A percentile compares a stretch with the other conserved stretches of the same genome.
Evolutionary conservation across 2,888 invertebrate genomes (phyloP).

Genomic region (Brachyptera putata): DNA sequence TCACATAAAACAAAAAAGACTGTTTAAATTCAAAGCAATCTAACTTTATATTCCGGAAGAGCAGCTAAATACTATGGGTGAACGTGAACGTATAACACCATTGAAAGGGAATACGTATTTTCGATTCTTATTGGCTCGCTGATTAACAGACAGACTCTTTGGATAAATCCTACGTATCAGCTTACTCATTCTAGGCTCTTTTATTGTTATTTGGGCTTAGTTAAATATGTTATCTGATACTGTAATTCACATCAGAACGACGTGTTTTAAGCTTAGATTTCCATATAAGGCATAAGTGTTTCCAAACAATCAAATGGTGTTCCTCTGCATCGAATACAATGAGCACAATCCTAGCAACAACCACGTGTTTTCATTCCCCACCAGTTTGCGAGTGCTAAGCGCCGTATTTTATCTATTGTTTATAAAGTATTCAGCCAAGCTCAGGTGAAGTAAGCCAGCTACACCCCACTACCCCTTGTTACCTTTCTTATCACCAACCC

Average conservation of each 20-base stretch:
- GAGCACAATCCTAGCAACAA: background rate
- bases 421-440: conserved; percentile 15
- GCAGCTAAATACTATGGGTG: background rate
- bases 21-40: conserved; percentile 16
- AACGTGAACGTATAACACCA: too few relatives aligned
- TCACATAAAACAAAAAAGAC: conserved; percentile 12
- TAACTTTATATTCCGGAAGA: conserved; percentile 15
- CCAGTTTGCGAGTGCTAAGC: background rate
- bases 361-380: conserved; percentile 4
- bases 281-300: too few relatives aligned
- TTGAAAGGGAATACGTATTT: too few relatives aligned
- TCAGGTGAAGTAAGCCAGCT: conserved; percentile 12
- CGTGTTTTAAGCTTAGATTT: too few relatives aligned
- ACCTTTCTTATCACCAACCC: too few relatives aligned
- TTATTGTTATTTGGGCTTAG: too few relatives aligned
- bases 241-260: too few relatives aligned
- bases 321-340: conserved; percentile 9
- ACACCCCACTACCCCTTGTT: background rate
- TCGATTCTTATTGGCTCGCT: too few relatives aligned
- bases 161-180: too few relatives aligned
- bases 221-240: too few relatives aligned
- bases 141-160: too few relatives aligned
- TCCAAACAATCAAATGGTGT: background rate
- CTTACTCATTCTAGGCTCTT: too few relatives aligned
- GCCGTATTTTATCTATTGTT: conserved; percentile 11